Evolutionary conservation across 1,140 invertebrate species (phyloP).

Genomic region (Caerostris darwini): DNA sequence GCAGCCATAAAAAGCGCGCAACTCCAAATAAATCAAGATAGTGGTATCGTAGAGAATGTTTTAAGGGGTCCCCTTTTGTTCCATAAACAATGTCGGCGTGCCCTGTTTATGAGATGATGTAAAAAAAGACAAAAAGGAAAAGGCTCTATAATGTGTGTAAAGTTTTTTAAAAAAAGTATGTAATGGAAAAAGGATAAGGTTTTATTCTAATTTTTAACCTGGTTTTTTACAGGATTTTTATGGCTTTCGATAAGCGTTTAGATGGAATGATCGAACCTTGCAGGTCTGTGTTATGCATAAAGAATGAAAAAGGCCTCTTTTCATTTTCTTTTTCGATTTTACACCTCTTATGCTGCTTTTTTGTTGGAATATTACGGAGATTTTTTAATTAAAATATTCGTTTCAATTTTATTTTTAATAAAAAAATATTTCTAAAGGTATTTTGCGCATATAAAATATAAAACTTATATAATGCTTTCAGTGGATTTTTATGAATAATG

Average conservation of each 20-base stretch:
- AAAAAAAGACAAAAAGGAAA: not conserved
- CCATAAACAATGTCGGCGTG: conserved; percentile 43
- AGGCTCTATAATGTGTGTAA: not conserved
- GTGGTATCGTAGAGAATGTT: conserved; percentile 43
- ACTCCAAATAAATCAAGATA: conserved; percentile 52
- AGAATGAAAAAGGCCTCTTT: not conserved
- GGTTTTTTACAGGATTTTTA: conserved; percentile 4
- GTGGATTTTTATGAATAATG: too few species aligned
- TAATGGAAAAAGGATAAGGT: not conserved
- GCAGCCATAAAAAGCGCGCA: conserved; percentile 38
- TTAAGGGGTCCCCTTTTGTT: conserved; percentile 4
- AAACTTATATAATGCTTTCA: too few species aligned
- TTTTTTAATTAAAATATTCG: too few species aligned
- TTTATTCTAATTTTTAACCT: conserved; percentile 23
- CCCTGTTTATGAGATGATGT: not conserved
- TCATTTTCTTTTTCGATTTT: too few species aligned
- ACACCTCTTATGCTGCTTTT: not conserved
- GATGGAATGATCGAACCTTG: not conserved
- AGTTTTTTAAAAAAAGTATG: not conserved
- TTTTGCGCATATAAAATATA: too few species aligned
- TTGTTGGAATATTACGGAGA: not conserved
- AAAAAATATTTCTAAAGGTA: too few species aligned
- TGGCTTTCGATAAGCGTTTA: not conserved
- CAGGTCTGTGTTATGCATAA: not conserved
- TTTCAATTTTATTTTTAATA: too few species aligned